Evolutionary conservation across 2,888 invertebrate genomes (phyloP).

Genomic region (Dicycla oo): DNA sequence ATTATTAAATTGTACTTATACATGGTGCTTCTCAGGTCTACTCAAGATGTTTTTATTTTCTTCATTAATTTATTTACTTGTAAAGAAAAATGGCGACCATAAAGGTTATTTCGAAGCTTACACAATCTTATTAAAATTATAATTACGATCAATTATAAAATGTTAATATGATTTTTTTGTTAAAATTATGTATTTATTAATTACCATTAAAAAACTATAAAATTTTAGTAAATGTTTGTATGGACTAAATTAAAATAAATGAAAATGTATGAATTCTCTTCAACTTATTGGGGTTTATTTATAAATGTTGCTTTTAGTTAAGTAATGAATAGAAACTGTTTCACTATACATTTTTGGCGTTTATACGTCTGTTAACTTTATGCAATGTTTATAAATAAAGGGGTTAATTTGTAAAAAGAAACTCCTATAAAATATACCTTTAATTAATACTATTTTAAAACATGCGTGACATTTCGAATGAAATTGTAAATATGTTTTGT

Average conservation of each 20-base stretch:
- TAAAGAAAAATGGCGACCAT: slow-evolving; percentile 23
- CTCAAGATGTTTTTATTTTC: not conserved
- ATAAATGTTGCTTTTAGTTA: not conserved
- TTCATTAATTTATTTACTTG: not conserved
- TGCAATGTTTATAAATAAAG: not conserved
- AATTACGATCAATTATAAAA: slow-evolving; percentile 29
- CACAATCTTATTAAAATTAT: slow-evolving; percentile 9
- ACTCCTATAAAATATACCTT: not conserved
- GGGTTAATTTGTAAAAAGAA: not conserved
- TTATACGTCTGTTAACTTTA: not conserved
- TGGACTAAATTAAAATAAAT: not conserved
- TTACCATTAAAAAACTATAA: slow-evolving; percentile 13
- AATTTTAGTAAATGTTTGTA: slow-evolving; percentile 12
- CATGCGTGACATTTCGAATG: not conserved
- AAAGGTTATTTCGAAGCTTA: slow-evolving; percentile 6
- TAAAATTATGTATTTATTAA: slow-evolving; percentile 30
- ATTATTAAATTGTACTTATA: not conserved
- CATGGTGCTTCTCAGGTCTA: not conserved
- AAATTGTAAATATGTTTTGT: slow-evolving; percentile 41
- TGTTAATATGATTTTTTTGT: slow-evolving; percentile 10
- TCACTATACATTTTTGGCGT: not conserved
- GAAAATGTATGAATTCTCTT: too few relatives aligned
- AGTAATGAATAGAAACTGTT: not conserved
- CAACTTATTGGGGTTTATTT: not conserved
- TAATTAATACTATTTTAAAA: slow-evolving; percentile 3